phyloP scores from a whole-genome alignment of 1,140 invertebrate genomes.

The Bombus haemorrhoidalis region DNA sequence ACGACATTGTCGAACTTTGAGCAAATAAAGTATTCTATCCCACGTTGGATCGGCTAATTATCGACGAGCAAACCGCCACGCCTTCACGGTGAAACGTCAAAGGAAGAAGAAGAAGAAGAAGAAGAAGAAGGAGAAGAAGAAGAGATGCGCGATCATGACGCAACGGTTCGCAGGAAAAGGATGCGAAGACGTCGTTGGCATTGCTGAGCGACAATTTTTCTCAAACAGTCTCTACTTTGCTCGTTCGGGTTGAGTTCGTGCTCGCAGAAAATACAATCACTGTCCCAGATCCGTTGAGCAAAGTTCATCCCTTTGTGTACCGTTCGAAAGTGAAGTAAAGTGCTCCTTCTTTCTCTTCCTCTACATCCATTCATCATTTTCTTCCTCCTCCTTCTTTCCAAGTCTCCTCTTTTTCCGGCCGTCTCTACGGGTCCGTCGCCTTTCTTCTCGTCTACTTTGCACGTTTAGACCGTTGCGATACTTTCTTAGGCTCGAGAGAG shows the following conservation, averaged over 20 bases:
- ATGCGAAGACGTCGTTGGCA: conserved; percentile 27
- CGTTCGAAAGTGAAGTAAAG: conserved; percentile 64
- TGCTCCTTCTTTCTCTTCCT: conserved; percentile 30
- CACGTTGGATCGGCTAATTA: neutral
- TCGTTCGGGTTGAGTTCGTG: conserved; percentile 54
- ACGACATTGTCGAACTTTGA: neutral
- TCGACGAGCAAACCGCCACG: neutral
- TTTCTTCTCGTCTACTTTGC: conserved; percentile 40
- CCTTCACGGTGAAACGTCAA: neutral
- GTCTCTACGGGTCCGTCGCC: neutral
- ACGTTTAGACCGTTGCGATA: conserved; percentile 47
- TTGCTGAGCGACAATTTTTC: conserved; percentile 56
- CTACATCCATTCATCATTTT: conserved; percentile 38
- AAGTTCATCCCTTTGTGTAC: conserved; percentile 66
- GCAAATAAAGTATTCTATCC: neutral
- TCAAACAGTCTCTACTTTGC: conserved; percentile 32
- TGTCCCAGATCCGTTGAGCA: conserved; percentile 55
- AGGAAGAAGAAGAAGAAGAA: neutral
- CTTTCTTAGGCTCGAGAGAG: neutral
- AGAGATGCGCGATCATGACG: conserved; percentile 20
- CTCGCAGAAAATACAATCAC: conserved; percentile 66
- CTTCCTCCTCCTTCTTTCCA: neutral
- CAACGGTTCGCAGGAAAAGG: conserved; percentile 26
- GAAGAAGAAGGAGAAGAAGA: neutral
- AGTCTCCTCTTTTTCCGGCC: neutral